Base-by-base conservation (phyloP, 2,888 invertebrate genomes). In the Scaptomyza flava region DNA sequence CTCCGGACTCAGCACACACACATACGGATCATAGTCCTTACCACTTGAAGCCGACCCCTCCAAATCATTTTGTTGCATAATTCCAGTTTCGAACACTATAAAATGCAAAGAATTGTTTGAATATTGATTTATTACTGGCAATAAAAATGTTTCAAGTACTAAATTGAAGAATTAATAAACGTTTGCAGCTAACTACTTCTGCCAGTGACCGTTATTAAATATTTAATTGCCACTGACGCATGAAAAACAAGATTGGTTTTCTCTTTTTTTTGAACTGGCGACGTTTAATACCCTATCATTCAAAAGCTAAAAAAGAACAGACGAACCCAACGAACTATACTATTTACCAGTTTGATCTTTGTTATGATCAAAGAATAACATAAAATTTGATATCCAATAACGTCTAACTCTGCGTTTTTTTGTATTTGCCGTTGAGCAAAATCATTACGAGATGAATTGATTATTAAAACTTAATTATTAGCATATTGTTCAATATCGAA, bases 71-170 rank as follows among this genome's bases (percentile, higher is more conserved):
- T 86, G 86, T 70, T 90, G 89, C 69, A 90, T 84, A 51, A 91
- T 79, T 88, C 91, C 90, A 20, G 92, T 91, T 87, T 92, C 90
- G 80, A 92, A 87, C 92, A 92, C 92, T 92, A 50, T 3, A 86
- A 85, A 14, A 8, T 38, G 27, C 20, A 51, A 38, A 14, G 27
- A 27, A 2, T 27, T n/a, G 12, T 14, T 38, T 27, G 14, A 38
- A 38, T 38, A 51, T 9, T 27, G 14, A 27, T 27, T 51, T 51
- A 0, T 9, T 11, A n/a, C 51, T 2, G n/a, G 2, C 14, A 38
- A 14, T 38, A 38, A 14, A 34, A 14, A 14, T 14, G 38, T 38
- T 14, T 14, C 2, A 8, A 38, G 3, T 14, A 6, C 1, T 14
- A 14, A 38, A 43, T 20, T 23, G 11, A 23, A 2, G n/a, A 51